Percentiles rank a stretch among this genome's conserved stretches.
phyloP scores from a whole-genome alignment of 2,113 vertebrate species.

The Sapayoa aenigma region DNA sequence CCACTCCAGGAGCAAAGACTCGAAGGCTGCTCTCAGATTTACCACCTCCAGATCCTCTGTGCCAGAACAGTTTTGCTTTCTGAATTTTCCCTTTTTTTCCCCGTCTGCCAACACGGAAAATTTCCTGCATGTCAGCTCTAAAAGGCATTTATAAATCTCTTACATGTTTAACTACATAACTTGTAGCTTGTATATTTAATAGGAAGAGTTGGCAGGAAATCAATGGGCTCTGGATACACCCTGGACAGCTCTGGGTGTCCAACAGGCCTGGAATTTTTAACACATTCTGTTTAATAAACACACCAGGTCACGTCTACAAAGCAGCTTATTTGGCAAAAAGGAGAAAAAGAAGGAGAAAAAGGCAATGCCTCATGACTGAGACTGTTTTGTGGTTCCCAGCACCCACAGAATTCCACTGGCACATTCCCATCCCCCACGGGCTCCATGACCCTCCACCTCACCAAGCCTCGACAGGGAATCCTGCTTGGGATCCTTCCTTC shows the following conservation, averaged over 20 bases:
- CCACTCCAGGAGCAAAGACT: neutral
- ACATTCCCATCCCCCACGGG: neutral
- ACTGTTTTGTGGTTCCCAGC: neutral
- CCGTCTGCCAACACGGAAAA: neutral
- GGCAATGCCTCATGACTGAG: neutral
- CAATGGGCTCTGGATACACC: neutral
- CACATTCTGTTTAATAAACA: constrained; percentile 13
- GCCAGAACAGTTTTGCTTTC: neutral
- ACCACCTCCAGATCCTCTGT: neutral
- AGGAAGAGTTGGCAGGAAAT: constrained; percentile 16
- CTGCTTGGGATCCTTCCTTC: neutral
- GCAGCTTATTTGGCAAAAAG: neutral
- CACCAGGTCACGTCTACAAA: neutral
- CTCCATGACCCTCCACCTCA: neutral
- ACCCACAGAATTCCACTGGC: neutral
- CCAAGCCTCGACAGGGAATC: neutral
- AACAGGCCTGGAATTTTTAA: constrained; percentile 1
- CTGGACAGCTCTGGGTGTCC: neutral
- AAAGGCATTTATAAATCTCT: constrained; percentile 28
- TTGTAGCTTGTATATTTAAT: constrained; percentile 39
- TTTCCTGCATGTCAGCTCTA: neutral
- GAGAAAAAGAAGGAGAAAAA: neutral
- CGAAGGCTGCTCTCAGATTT: neutral
- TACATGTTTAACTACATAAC: constrained; percentile 18
- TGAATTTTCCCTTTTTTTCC: neutral